Evolutionary conservation across 1,140 invertebrate species (phyloP).

Genomic region (Sminthurides bifidus): DNA sequence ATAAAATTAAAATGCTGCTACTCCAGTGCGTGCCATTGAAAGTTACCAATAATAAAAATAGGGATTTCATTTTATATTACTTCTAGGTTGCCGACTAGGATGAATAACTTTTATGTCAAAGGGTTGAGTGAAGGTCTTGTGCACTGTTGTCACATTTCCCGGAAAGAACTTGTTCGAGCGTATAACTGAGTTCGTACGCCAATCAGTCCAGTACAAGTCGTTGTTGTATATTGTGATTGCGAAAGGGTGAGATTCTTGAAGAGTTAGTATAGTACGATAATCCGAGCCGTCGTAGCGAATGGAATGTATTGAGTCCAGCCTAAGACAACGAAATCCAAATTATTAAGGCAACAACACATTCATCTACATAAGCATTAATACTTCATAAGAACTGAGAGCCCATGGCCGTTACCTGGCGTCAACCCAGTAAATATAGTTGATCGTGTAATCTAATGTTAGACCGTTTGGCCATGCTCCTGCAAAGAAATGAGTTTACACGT

Average conservation of each 20-base stretch:
- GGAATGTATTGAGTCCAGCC: slow-evolving; percentile 74
- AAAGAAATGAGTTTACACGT: slow-evolving; percentile 35
- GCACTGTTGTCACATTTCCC: slow-evolving; percentile 44
- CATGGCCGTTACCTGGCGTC: slow-evolving; percentile 47
- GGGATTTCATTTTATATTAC: slow-evolving; percentile 33
- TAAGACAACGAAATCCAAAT: slow-evolving; percentile 33
- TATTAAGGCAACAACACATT: not conserved
- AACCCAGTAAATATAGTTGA: slow-evolving; percentile 51
- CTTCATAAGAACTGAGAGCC: slow-evolving; percentile 6
- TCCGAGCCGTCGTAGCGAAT: slow-evolving; percentile 49
- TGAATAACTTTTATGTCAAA: slow-evolving; percentile 57
- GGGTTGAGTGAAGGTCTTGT: slow-evolving; percentile 50
- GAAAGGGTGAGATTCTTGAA: slow-evolving; percentile 51
- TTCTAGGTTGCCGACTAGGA: slow-evolving; percentile 46
- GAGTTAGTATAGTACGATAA: slow-evolving; percentile 41
- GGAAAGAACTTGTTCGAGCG: slow-evolving; percentile 56
- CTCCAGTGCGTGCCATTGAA: not conserved
- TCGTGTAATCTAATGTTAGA: slow-evolving; percentile 49
- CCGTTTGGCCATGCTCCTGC: slow-evolving; percentile 56
- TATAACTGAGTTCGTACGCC: slow-evolving; percentile 51
- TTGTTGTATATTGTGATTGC: slow-evolving; percentile 51
- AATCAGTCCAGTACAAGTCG: slow-evolving; percentile 49
- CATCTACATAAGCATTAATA: not conserved
- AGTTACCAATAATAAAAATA: not conserved
- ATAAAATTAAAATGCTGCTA: slow-evolving; percentile 8